These are phyloP conservation scores for Polypterus bichir DNA, from an alignment of 2,113 vertebrate species.

Conservation along the genomic window DNA sequence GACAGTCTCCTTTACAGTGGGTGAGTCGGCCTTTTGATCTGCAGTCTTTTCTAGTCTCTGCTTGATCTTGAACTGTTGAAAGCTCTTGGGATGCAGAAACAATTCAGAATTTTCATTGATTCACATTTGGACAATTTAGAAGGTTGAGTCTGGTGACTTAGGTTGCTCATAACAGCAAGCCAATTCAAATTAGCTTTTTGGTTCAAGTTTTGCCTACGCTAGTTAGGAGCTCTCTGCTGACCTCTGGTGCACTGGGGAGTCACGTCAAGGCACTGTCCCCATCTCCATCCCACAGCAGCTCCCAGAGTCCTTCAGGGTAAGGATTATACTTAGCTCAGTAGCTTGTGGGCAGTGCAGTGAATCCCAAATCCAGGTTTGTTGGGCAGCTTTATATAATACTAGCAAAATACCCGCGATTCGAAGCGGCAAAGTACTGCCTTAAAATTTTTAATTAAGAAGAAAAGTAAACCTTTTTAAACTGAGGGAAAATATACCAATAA, in stretches of 20 bases:
- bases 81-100: too few species aligned
- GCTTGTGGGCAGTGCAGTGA: constrained; percentile 1
- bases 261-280: constrained; percentile 55
- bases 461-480: too few species aligned
- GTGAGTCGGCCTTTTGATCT: constrained; percentile 45
- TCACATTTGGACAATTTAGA: too few species aligned
- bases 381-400: background rate
- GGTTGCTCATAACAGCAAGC: too few species aligned
- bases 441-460: too few species aligned
- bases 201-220: background rate
- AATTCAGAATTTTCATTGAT: too few species aligned
- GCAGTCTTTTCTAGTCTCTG: background rate
- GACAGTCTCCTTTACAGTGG: constrained; percentile 74
- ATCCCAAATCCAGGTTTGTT: background rate
- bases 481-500: too few species aligned
- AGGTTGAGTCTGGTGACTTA: too few species aligned
- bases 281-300: constrained; percentile 50
- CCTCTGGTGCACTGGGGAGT: constrained; percentile 59
- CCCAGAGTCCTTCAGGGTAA: constrained; percentile 65
- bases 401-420: background rate
- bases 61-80: background rate
- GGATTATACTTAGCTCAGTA: constrained; percentile 4
- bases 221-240: constrained; percentile 53
- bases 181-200: too few species aligned
- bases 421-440: background rate